Evolutionary conservation across 2,797 vertebrate genomes (phyloP).

Genomic region (Enteromius trimaculatus): DNA sequence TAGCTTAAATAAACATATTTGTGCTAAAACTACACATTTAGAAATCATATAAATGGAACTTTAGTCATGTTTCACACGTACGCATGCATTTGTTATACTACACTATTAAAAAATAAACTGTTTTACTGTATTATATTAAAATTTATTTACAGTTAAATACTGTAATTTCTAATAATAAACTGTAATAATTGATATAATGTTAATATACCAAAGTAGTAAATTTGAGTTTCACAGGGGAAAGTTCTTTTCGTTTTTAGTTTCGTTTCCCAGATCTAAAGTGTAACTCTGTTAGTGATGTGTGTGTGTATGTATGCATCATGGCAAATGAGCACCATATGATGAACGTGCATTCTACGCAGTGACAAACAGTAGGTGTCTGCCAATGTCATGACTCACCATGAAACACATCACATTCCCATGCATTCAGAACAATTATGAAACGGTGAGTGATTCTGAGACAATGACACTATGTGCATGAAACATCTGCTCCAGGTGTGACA

Average conservation of each 20-base stretch:
- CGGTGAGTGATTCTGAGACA: constrained; percentile 43
- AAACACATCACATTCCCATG: constrained; percentile 31
- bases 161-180: no score
- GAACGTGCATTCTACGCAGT: not conserved
- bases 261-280: not conserved
- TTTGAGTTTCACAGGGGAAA: not conserved
- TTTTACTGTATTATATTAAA: no score
- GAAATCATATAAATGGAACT: no score
- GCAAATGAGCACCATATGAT: not conserved
- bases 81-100: not conserved
- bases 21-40: no score
- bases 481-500: constrained; percentile 41
- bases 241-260: not conserved
- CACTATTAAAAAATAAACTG: no score
- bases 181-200: no score
- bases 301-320: constrained; percentile 9
- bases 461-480: constrained; percentile 44
- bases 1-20: no score
- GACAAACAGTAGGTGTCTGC: constrained; percentile 25
- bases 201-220: not conserved
- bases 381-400: constrained; percentile 41
- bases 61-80: no score
- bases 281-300: not conserved
- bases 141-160: no score
- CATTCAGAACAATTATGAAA: constrained; percentile 42